A percentile compares a stretch with the other conserved stretches of the same genome.
Conservation (phyloP, 1,140 invertebrate species). For the Uloborus diversus region DNA sequence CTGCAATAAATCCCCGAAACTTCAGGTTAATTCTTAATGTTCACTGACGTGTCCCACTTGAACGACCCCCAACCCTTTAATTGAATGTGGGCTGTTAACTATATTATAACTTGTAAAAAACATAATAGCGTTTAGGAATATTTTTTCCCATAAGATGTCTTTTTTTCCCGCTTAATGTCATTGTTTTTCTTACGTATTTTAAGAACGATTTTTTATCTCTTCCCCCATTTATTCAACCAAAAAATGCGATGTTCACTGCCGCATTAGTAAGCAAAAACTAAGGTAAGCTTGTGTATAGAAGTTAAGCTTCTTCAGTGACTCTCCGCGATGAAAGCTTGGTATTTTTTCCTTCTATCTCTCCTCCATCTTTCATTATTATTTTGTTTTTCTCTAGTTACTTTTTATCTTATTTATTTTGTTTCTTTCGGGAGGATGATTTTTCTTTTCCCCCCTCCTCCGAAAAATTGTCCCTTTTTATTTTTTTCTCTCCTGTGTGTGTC, state of each 20-base stretch:
- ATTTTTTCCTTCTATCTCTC: constrained; percentile 21
- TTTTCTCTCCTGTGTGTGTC: constrained; percentile 19
- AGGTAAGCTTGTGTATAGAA: constrained; percentile 50
- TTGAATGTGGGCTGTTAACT: constrained; percentile 27
- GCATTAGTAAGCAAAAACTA: constrained; percentile 51
- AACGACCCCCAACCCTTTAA: constrained; percentile 1
- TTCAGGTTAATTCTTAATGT: constrained; percentile 12
- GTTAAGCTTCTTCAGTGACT: constrained; percentile 29
- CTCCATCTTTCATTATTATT: constrained; percentile 48
- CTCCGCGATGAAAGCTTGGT: constrained; percentile 33
- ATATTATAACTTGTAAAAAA: constrained; percentile 40
- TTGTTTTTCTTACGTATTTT: constrained; percentile 39
- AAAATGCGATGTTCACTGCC: constrained; percentile 48
- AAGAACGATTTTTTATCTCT: constrained; percentile 25
- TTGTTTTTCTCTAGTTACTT: constrained; percentile 43
- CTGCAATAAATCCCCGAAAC: no score
- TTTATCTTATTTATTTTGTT: constrained; percentile 46
- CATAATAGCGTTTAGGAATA: constrained; percentile 9
- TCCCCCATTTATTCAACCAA: constrained; percentile 43
- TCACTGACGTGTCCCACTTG: constrained; percentile 24
- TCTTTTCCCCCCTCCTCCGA: constrained; percentile 4
- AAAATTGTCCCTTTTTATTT: background rate
- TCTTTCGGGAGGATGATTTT: constrained; percentile 8
- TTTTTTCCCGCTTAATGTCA: constrained; percentile 39
- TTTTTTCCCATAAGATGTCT: constrained; percentile 5